Evolutionary conservation across 2,797 vertebrate genomes (phyloP).

Genomic region (Selene dorsalis): DNA sequence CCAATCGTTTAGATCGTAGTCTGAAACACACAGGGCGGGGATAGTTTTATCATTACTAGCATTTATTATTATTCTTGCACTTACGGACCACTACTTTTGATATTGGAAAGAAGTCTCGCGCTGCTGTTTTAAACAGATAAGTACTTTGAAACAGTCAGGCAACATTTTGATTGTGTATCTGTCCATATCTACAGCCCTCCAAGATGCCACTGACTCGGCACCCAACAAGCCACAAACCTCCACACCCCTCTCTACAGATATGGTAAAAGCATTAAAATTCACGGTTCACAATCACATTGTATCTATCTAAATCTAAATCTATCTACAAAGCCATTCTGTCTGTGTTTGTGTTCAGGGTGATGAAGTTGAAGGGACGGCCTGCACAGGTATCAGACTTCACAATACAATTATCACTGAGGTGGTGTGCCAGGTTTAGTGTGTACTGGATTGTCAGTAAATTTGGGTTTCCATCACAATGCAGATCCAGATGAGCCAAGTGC

Average conservation of each 20-base stretch:
- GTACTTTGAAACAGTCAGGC: neutral
- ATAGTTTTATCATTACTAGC: neutral
- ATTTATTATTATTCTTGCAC: neutral
- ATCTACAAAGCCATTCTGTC: neutral
- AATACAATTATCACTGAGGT: slow-evolving; percentile 4
- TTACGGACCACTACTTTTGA: neutral
- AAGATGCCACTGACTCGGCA: neutral
- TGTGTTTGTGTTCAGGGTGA: slow-evolving; percentile 44
- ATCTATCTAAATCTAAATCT: too few species aligned
- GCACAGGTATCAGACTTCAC: slow-evolving; percentile 54
- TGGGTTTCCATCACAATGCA: neutral
- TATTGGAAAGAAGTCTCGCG: neutral
- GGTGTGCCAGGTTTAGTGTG: neutral
- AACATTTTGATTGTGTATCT: neutral
- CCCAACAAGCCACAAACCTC: neutral
- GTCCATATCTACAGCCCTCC: slow-evolving; percentile 23
- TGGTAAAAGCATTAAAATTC: slow-evolving; percentile 40
- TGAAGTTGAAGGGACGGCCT: neutral
- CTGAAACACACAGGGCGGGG: neutral
- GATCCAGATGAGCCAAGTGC: slow-evolving; percentile 10
- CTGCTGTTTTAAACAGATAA: neutral
- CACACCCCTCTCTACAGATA: slow-evolving; percentile 11
- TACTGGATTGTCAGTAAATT: neutral
- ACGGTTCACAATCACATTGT: neutral
- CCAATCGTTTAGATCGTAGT: too few species aligned